Evolutionary conservation across 2,888 invertebrate species (phyloP).

Genomic region (Meta bourneti): DNA sequence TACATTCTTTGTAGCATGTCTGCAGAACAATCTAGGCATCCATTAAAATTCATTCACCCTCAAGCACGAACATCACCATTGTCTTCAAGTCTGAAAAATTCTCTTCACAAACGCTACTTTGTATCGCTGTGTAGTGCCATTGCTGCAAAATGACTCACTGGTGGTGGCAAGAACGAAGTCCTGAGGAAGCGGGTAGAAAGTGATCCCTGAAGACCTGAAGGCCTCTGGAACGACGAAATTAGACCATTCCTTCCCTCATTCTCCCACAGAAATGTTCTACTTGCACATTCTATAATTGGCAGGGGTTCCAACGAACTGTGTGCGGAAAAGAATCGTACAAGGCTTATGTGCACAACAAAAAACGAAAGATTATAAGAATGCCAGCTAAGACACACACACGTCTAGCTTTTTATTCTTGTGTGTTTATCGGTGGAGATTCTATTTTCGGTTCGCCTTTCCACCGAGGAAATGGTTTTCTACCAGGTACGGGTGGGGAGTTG

Average conservation of each 20-base stretch:
- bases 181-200: conserved; percentile 21
- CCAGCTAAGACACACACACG: conserved; percentile 43
- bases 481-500: conserved; percentile 22
- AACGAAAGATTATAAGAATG: conserved; percentile 47
- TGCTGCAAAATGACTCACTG: neutral
- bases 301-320: conserved; percentile 13
- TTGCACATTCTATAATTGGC: conserved; percentile 71
- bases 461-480: neutral
- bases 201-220: conserved; percentile 48
- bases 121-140: neutral
- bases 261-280: conserved; percentile 35
- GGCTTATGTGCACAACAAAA: conserved; percentile 1
- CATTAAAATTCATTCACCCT: neutral
- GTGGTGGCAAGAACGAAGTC: neutral
- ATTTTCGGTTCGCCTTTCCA: conserved; percentile 22
- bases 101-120: neutral
- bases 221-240: conserved; percentile 46
- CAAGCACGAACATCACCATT: neutral
- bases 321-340: conserved; percentile 8
- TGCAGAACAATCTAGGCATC: neutral
- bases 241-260: conserved; percentile 37
- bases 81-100: neutral
- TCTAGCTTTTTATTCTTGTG: conserved; percentile 14
- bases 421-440: conserved; percentile 10
- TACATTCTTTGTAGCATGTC: neutral